Percentiles rank a stretch among this genome's conserved stretches.
phyloP scores from a whole-genome alignment of 2,888 invertebrate species.

The Sipunculus nudus region DNA sequence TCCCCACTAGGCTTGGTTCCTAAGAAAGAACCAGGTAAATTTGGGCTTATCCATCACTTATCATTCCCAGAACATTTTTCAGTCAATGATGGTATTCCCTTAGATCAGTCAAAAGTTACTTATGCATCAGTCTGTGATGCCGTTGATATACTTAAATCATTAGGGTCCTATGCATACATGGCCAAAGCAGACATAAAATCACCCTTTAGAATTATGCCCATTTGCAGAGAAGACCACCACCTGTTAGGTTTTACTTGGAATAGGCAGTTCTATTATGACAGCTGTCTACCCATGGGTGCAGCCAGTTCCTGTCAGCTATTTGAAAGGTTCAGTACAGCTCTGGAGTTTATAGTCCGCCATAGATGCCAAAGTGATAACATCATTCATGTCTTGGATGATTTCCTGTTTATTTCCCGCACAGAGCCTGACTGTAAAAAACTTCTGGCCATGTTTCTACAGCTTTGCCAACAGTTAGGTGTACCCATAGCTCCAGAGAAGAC shows the following conservation, averaged over 20 bases:
- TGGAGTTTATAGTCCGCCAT: background rate
- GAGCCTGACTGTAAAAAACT: background rate
- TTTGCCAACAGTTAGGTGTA: background rate
- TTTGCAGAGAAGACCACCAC: background rate
- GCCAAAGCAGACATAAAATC: background rate
- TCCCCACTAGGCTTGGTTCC: background rate
- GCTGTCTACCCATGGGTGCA: background rate
- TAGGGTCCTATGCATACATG: background rate
- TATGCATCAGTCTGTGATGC: background rate
- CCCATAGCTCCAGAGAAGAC: background rate
- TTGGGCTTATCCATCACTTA: background rate
- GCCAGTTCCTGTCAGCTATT: background rate
- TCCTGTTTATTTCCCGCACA: background rate
- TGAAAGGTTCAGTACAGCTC: background rate
- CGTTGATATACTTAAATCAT: background rate
- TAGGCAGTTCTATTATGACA: background rate
- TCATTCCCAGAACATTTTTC: background rate
- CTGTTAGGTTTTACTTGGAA: background rate
- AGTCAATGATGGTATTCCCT: background rate
- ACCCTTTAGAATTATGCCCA: background rate
- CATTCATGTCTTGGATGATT: background rate
- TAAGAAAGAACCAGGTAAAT: conserved; percentile 1
- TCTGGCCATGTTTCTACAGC: background rate
- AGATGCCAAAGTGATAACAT: background rate
- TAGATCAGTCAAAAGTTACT: background rate